A percentile compares a stretch with the other conserved stretches of the same genome.
Conservation (phyloP, 2,113 vertebrate species). For the Scytalopus superciliaris region DNA sequence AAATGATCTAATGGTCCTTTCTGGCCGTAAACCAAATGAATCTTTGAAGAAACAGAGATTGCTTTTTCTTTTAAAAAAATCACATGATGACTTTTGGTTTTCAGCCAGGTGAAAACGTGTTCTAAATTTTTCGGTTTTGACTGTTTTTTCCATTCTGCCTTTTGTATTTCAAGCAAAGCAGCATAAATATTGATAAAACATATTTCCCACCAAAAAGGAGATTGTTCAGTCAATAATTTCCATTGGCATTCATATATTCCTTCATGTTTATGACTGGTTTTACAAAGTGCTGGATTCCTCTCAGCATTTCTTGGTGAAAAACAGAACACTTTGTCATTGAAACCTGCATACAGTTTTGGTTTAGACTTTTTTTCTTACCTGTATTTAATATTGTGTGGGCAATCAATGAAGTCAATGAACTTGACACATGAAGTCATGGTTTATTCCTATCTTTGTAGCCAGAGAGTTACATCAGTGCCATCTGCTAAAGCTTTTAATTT, state of each 20-base stretch:
- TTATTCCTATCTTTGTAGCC: background rate
- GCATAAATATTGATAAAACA: conserved; percentile 23
- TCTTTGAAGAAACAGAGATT: background rate
- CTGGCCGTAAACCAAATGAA: background rate
- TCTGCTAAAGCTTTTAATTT: background rate
- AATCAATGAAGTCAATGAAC: background rate
- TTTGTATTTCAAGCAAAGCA: background rate
- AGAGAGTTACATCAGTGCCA: background rate
- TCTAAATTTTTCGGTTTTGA: conserved; percentile 2
- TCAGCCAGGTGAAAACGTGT: background rate
- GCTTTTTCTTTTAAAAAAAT: background rate
- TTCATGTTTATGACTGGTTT: background rate
- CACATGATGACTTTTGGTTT: background rate
- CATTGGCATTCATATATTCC: background rate
- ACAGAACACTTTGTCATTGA: background rate
- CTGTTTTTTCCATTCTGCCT: background rate
- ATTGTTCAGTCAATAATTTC: conserved; percentile 9
- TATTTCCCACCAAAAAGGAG: conserved; percentile 30
- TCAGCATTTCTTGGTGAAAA: background rate
- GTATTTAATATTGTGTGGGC: background rate
- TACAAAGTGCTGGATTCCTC: background rate
- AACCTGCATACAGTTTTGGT: background rate
- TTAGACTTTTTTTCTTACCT: background rate
- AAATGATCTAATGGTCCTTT: background rate
- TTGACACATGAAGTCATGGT: background rate